Base-by-base conservation (phyloP, 2,113 vertebrate species). In the Chloroceryle aenea region DNA sequence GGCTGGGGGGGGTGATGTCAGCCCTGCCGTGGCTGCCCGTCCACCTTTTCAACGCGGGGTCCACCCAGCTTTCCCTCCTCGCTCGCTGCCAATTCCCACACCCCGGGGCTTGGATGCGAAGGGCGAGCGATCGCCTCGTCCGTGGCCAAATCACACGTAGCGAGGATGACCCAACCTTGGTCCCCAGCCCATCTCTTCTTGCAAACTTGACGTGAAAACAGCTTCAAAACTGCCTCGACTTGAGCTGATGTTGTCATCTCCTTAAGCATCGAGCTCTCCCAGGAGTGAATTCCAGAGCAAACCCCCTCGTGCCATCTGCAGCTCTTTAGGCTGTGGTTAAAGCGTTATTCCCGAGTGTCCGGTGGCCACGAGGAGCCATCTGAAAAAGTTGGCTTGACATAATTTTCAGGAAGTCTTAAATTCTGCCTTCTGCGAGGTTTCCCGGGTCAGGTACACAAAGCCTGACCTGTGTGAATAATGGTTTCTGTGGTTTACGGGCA, bases 361-460 rank as follows among this genome's bases (percentile, higher is more conserved):
- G 0, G 23, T 26, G 64, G n/a, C 15, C 14, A 16, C 0, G 1
- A 61, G 77, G 79, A 56, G 14, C 58, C n/a, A 2, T 53, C 47
- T 20, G 55, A 55, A 77, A 74, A 40, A 17, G 25, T 80, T n/a
- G 25, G 29, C 38, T 90, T 25, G 50, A 38, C 42, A 17, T 16
- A 48, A 63, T 75, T 94, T 74, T 86, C 88, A 93, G 88, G 68
- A 90, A 90, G 29, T 67, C 86, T 95, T 80, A 50, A 95, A 69
- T 86, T 62, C 72, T 62, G 45, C 88, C 25, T 74, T 64, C 45
- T 77, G 75, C 3, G 0, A 88, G 72, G 23, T 85, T 91, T 66
- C 92, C 88, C 50, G 10, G 55, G 88, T 83, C 88, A 71, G 79
- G 26, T 16, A 63, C 7, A 79, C 72, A 59, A 76, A 90, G 90